Evolutionary conservation across 1,140 invertebrate genomes (phyloP), one percentile per base, ranked within the genome.

Genomic region (Zaprionus ornatus): DNA sequence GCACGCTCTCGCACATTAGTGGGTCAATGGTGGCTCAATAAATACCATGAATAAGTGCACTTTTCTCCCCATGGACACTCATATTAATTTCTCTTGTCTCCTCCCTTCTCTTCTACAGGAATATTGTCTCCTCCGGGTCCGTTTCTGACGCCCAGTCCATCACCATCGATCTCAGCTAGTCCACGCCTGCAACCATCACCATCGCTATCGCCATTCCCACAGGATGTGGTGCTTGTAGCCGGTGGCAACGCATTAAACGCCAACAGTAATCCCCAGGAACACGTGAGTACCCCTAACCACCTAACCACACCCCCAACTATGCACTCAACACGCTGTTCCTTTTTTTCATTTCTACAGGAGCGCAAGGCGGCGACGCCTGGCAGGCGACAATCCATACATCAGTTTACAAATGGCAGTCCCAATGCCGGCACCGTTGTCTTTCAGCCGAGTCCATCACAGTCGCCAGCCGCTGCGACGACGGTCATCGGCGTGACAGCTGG

Each of bases 61-160:
- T 45, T 60, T n/a, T 54, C 29, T n/a, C 17, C 19, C 12, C 17
- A n/a, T n/a, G 12, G 15, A 15, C 19, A 55, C 15, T 15, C 21
- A 25, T 48, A 29, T 57, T 60, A 70, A 54, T 25, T 67, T 7
- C n/a, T 56, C 15, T 27, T 73, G 55, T 27, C 29, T 65, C 60
- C 17, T 19, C 70, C n/a, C 60, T 61, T 79, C 29, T 60, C 40
- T 32, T 23, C 88, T 85, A n/a, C 68, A 93, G 92, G 92, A 92
- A 93, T 93, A 92, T 90, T 93, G 80, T 93, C 92, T 91, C 92
- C 92, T 92, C 90, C 92, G 91, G 92, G 92, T 92, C 92, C 92
- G 87, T 93, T 93, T 92, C 83, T 93, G 81, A 93, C 92, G 85
- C 92, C 92, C 85, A 93, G 92, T 82, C 92, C 92, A 84, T 93